A percentile compares a stretch with the other conserved stretches of the same genome.
These are phyloP conservation scores for Sinosuthora webbiana DNA, from an alignment of 2,113 vertebrate species.

Conservation along the genomic window DNA sequence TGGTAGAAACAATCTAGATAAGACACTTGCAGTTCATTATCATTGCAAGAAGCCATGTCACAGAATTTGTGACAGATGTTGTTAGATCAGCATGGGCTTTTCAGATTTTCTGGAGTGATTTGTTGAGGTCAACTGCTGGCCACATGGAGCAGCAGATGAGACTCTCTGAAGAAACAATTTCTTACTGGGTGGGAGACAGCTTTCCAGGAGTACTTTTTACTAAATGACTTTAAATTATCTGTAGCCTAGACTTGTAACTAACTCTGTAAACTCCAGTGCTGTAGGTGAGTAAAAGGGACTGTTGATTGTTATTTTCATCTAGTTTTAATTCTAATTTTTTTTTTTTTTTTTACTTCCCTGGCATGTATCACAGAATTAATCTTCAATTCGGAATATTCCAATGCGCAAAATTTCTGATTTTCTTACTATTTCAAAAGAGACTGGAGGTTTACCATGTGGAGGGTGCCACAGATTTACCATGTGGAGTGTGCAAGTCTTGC, in stretches of 20 bases:
- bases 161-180: neutral
- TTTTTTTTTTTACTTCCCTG: neutral
- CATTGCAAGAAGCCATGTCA: neutral
- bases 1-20: neutral
- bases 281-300: neutral
- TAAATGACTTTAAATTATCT: neutral
- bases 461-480: no score
- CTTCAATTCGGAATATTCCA: neutral
- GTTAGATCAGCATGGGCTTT: neutral
- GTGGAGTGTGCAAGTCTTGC: neutral
- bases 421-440: neutral
- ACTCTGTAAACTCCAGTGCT: neutral
- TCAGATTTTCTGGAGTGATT: conserved; percentile 26
- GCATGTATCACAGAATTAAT: neutral
- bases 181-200: neutral
- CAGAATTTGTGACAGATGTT: conserved; percentile 42
- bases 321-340: neutral
- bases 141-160: neutral
- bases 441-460: neutral
- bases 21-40: neutral
- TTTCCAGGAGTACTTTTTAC: neutral
- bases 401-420: neutral
- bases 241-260: neutral
- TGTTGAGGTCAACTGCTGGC: neutral
- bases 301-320: neutral